A percentile compares a stretch with the other conserved stretches of the same genome.
These are phyloP conservation scores for Tenualosa ilisha DNA, from an alignment of 2,797 vertebrate genomes.

Conservation along the genomic window DNA sequence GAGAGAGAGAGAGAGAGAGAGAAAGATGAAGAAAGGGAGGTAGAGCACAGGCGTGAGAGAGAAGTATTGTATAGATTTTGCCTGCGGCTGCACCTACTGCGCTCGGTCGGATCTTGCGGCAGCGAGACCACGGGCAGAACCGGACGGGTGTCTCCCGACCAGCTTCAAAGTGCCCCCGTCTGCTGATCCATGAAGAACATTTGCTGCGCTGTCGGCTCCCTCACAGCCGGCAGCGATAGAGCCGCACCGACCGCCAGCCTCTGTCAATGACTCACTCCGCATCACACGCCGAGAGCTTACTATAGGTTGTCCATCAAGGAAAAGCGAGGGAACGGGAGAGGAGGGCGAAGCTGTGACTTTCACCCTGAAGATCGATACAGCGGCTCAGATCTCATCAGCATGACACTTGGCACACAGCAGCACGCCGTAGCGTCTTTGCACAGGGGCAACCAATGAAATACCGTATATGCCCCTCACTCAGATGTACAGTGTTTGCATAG, in stretches of 20 bases:
- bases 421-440: background rate
- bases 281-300: constrained; percentile 31
- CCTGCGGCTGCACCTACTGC: background rate
- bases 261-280: constrained; percentile 38
- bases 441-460: too few species aligned
- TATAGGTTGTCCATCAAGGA: constrained; percentile 25
- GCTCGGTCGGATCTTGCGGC: background rate
- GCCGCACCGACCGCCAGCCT: constrained; percentile 27
- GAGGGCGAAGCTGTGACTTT: constrained; percentile 12
- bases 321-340: constrained; percentile 17
- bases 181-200: constrained; percentile 48
- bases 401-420: background rate
- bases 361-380: background rate
- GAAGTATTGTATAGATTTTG: background rate
- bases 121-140: background rate
- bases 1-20: background rate
- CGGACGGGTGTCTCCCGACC: background rate
- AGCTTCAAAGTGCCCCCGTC: constrained; percentile 11
- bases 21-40: background rate
- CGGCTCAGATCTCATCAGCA: background rate
- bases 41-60: background rate
- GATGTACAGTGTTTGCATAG: too few species aligned
- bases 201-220: constrained; percentile 19
- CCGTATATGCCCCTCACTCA: too few species aligned
- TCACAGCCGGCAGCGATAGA: constrained; percentile 29